Evolutionary conservation across 2,888 invertebrate species (phyloP), one percentile per base, ranked within the genome.

Genomic region (Rhodophaea formosa): DNA sequence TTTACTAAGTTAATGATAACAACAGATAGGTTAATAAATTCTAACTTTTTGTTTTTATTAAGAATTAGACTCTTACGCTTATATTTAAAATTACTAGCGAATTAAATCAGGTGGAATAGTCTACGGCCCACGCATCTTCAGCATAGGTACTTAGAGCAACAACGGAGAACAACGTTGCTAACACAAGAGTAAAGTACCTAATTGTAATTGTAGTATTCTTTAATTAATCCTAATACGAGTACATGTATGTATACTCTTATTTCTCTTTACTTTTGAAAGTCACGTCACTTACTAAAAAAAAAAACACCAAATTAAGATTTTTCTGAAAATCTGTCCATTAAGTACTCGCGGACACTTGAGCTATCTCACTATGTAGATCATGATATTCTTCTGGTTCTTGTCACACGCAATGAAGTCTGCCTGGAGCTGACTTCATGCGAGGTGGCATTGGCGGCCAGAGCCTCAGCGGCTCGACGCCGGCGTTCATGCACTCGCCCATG

Each of bases 401-500:
- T 51, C 12, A 51, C 17, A 12, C 51, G 51, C 14, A 49, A 30
- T 8, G 47, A 14, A 14, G 43, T 42, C n/a, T 32, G 55, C 29
- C 29, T 45, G 17, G 46, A 10, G 56, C 15, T 15, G 8, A 67
- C 68, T 77, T 23, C 68, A 61, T 7, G 75, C 72, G 61, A 71
- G 65, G 29, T 75, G 63, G 53, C 70, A 67, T 10, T 67, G 45
- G 43, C 69, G 70, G 17, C 67, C 42, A 62, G 79, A 58, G 64
- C 86, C 7, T 84, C 84, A 5, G 88, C 88, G 7, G 86, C 86
- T n/a, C 89, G 85, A 10, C 95, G 93, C 52, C 89, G 85, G 10
- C 95, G 93, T 51, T 95, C 94, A 79, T 97, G 97, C 7, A 97
- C 96, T 69, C 95, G 97, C 14, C 95, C 94, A 82, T 99, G 98